Percentiles rank a stretch among this genome's conserved stretches.
These are phyloP conservation scores for Mamestra configurata DNA, from an alignment of 1,140 invertebrate genomes.

Conservation along the genomic window DNA sequence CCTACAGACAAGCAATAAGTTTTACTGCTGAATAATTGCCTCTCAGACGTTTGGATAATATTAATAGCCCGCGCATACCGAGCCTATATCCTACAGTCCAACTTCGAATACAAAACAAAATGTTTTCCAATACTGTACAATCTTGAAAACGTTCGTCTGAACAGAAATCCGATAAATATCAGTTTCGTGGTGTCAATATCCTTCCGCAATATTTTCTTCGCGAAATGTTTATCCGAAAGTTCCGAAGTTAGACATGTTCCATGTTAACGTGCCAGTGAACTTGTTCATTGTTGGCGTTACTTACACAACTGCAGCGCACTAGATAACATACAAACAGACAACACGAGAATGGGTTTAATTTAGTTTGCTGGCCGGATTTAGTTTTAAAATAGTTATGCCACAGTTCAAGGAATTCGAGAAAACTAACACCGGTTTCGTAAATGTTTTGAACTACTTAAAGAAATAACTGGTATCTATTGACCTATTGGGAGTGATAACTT, in stretches of 20 bases:
- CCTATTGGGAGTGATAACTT: conserved; percentile 22
- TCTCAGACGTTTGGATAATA: conserved; percentile 38
- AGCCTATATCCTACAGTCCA: conserved; percentile 1
- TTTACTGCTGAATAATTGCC: conserved; percentile 45
- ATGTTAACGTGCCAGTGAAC: conserved; percentile 67
- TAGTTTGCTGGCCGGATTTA: conserved; percentile 51
- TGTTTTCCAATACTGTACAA: conserved; percentile 4
- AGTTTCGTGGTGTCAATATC: conserved; percentile 30
- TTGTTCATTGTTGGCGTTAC: conserved; percentile 67
- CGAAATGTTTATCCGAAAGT: conserved; percentile 58
- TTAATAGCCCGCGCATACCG: conserved; percentile 33
- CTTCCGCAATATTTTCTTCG: conserved; percentile 38
- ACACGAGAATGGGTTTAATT: conserved; percentile 62
- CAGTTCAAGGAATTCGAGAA: conserved; percentile 37
- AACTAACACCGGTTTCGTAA: conserved; percentile 18
- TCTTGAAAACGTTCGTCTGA: conserved; percentile 16
- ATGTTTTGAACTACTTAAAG: conserved; percentile 25
- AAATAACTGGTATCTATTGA: conserved; percentile 29
- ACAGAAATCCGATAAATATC: conserved; percentile 40
- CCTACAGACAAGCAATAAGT: conserved; percentile 46
- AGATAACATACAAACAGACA: conserved; percentile 69
- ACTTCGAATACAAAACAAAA: conserved; percentile 23
- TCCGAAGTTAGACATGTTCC: conserved; percentile 58
- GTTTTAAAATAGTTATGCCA: conserved; percentile 44
- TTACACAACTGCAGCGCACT: conserved; percentile 68